Conservation (phyloP, 2,797 vertebrate species). For the Triplophysa yarkandensis region DNA sequence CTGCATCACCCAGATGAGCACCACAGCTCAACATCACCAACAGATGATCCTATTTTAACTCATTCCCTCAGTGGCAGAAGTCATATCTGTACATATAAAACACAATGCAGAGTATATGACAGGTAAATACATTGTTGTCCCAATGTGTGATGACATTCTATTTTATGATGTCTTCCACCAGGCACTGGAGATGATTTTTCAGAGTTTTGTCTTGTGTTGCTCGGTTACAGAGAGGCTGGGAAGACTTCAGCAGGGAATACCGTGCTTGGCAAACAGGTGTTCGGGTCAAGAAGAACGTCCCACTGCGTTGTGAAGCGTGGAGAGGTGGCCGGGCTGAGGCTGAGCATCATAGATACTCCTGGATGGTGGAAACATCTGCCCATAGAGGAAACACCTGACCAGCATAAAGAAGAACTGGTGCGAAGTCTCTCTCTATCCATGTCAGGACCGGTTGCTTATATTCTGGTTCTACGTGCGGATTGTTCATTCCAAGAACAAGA, state of each 20-base stretch:
- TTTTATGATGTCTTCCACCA: constrained; percentile 35
- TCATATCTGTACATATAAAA: not conserved
- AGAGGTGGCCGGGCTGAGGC: constrained; percentile 36
- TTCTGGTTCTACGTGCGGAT: constrained; percentile 52
- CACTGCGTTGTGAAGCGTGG: constrained; percentile 35
- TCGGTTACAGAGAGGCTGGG: constrained; percentile 54
- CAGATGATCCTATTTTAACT: not conserved
- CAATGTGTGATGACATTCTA: not conserved
- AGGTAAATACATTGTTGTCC: not conserved
- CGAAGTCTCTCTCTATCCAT: constrained; percentile 19
- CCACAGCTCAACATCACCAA: not conserved
- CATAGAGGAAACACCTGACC: constrained; percentile 41
- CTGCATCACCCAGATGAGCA: not conserved
- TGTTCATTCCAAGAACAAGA: constrained; percentile 55
- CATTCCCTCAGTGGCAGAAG: not conserved
- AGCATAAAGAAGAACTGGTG: constrained; percentile 45
- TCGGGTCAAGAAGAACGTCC: constrained; percentile 48
- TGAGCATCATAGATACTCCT: constrained; percentile 55
- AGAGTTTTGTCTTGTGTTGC: constrained; percentile 45
- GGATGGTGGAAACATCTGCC: constrained; percentile 54
- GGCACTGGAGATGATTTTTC: constrained; percentile 25
- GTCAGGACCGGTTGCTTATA: constrained; percentile 30
- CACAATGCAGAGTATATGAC: not conserved
- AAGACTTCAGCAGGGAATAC: constrained; percentile 54
- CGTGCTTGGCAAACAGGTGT: constrained; percentile 36